These are phyloP conservation scores for Cotesia typhae DNA, from an alignment of 1,140 invertebrate species.

Conservation along the genomic window DNA sequence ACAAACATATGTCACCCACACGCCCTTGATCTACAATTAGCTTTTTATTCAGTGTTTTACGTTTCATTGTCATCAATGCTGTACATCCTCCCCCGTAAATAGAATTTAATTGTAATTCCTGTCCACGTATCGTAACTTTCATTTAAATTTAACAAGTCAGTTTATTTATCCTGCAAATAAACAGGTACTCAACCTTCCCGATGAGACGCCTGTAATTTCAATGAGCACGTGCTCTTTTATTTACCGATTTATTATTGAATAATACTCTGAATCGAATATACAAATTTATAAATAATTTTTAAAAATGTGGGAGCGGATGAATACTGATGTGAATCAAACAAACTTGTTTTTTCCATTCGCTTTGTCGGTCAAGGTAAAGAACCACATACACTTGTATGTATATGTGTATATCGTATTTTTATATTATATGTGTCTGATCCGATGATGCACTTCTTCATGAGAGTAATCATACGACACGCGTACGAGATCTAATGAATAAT, in stretches of 20 bases:
- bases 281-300: constrained; percentile 2
- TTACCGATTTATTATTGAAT: not conserved
- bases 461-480: constrained; percentile 31
- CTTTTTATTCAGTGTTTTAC: not conserved
- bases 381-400: constrained; percentile 39
- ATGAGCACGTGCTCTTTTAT: not conserved
- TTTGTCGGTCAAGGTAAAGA: constrained; percentile 57
- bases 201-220: no score
- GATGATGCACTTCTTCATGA: constrained; percentile 16
- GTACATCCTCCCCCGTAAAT: no score
- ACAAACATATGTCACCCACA: not conserved
- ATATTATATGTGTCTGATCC: not conserved
- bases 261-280: not conserved
- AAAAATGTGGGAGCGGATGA: not conserved
- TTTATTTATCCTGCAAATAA: no score
- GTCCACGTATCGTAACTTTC: no score
- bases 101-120: no score
- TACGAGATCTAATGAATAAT: constrained; percentile 53
- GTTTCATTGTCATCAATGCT: not conserved
- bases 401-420: no score
- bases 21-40: constrained; percentile 9
- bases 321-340: constrained; percentile 39
- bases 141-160: no score
- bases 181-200: no score
- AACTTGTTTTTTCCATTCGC: constrained; percentile 47